Evolutionary conservation across 1,140 invertebrate genomes (phyloP), one percentile per base, ranked within the genome.

Genomic region (Pteromalus puparum): DNA sequence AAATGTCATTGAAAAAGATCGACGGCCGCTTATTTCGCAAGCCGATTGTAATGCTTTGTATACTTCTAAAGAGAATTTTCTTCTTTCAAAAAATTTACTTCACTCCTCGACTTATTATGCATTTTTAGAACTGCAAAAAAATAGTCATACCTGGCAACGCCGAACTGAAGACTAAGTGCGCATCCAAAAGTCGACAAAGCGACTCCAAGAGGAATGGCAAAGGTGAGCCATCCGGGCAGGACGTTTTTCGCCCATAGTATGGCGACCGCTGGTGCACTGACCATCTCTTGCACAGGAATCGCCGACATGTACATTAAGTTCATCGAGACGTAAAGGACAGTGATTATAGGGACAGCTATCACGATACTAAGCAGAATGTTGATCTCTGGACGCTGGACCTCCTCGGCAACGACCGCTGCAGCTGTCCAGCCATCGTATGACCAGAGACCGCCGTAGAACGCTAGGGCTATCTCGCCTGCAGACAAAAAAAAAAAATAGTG

Each of bases 401-500:
- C 98, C 93, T 99, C 98, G 26, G 98, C 98, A 1, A 99, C 97
- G 67, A 96, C 96, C 46, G 98, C 98, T 0, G 98, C 95, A 74
- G 97, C 97, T 87, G 97, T 97, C 97, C 97, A 99, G 67, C 98
- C 98, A 91, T 99, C 98, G 90, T 99, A 99, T 0, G 98, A 97
- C 97, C 98, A 99, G 0, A 99, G 93, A 0, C 98, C 98, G 73
- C 96, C 97, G 91, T 99, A 99, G 88, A 99, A 97, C 0, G 98
- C 97, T n/a, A 98, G 93, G 0, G 97, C 97, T 7, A 98, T 95
- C 86, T 96, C 94, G 10, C 96, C 96, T 79, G 77, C 28, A 26
- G 28, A 30, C 53, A 26, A 61, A 82, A 75, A 26, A 12, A 10
- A 38, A n/a, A n/a, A n/a, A n/a, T n/a, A n/a, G n/a, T n/a, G n/a